Conservation (phyloP, 1,140 invertebrate species). For the Portunus trituberculatus region DNA sequence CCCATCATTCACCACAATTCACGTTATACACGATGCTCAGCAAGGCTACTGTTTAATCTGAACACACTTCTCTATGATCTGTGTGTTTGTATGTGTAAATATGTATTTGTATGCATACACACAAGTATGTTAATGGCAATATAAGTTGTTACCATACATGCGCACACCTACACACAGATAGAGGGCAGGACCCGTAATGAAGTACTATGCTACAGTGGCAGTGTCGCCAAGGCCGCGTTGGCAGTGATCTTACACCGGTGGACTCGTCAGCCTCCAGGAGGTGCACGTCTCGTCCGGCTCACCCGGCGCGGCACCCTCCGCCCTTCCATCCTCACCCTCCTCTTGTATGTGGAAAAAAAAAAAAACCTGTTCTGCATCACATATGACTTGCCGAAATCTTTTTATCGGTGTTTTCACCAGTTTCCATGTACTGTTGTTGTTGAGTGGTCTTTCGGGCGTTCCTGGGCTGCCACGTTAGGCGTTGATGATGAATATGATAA, state of each 20-base stretch:
- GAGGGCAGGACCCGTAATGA: background rate
- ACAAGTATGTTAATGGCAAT: background rate
- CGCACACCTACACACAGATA: background rate
- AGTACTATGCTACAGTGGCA: background rate
- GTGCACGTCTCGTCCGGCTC: background rate
- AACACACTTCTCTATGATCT: background rate
- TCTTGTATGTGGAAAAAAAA: background rate
- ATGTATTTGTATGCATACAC: constrained; percentile 54
- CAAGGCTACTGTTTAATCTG: background rate
- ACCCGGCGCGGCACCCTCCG: background rate
- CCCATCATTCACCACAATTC: background rate
- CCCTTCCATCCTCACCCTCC: background rate
- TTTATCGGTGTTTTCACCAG: background rate
- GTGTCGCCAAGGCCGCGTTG: background rate
- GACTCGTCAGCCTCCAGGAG: constrained; percentile 6
- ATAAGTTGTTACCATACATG: background rate
- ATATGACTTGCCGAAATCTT: background rate
- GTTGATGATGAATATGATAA: background rate
- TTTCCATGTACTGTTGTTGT: background rate
- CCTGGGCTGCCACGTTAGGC: background rate
- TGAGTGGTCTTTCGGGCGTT: background rate
- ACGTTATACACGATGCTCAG: background rate
- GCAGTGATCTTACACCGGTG: background rate
- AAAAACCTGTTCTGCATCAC: background rate
- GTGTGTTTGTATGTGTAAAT: constrained; percentile 32